phyloP scores from a whole-genome alignment of 2,797 vertebrate species.

The Loris lydekkerianus region DNA sequence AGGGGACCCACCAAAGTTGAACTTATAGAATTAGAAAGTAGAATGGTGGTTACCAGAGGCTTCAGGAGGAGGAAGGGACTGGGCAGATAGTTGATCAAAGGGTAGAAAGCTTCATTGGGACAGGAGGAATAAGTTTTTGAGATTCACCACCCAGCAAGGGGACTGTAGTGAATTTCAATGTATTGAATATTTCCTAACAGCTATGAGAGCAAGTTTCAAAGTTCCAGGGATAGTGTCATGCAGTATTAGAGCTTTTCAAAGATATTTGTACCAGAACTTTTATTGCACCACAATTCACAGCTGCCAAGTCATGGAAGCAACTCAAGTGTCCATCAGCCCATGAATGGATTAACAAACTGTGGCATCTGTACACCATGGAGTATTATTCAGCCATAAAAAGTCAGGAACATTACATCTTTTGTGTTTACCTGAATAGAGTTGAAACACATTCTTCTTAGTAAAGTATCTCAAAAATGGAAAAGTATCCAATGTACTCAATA shows the following conservation, averaged over 20 bases:
- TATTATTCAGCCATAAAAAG: no score
- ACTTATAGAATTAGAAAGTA: not conserved
- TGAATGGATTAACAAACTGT: no score
- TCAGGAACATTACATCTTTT: no score
- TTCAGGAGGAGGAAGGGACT: not conserved
- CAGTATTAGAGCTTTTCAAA: not conserved
- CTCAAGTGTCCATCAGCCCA: no score
- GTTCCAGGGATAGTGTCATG: not conserved
- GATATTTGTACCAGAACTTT: no score
- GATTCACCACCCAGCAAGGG: not conserved
- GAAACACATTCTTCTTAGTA: no score
- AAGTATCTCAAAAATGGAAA: no score
- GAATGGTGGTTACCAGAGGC: not conserved
- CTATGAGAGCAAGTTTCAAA: not conserved
- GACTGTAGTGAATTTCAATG: not conserved
- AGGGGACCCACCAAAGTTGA: not conserved
- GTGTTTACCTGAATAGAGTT: no score
- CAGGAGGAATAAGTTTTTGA: not conserved
- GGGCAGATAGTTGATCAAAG: not conserved
- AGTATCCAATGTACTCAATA: no score
- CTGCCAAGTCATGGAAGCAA: no score
- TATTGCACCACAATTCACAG: no score
- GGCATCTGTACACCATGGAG: no score
- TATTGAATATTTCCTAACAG: not conserved
- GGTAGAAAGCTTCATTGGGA: not conserved